Percentiles rank a stretch among this genome's conserved stretches.
phyloP scores from a whole-genome alignment of 2,797 vertebrate genomes.

The Chaunax sp. region DNA sequence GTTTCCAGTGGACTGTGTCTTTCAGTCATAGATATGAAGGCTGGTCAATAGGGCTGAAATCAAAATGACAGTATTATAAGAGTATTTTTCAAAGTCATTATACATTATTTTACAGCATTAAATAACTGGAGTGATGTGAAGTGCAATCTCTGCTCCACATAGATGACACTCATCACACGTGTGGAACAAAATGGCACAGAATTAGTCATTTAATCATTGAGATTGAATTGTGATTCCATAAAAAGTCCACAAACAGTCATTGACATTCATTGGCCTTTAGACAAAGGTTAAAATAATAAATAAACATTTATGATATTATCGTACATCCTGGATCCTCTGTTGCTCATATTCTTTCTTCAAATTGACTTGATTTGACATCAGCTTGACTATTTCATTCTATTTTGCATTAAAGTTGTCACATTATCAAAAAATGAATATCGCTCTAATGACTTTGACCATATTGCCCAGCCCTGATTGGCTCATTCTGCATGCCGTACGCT shows the following conservation, averaged over 20 bases:
- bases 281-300: slow-evolving; percentile 18
- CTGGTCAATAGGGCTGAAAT: background rate
- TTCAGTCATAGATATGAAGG: background rate
- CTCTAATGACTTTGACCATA: background rate
- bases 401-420: background rate
- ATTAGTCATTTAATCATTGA: background rate
- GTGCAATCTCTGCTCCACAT: background rate
- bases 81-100: background rate
- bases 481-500: slow-evolving; percentile 54
- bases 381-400: background rate
- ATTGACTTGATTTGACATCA: background rate
- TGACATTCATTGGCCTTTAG: slow-evolving; percentile 18
- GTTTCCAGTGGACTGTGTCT: background rate
- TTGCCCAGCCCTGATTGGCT: slow-evolving; percentile 20
- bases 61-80: background rate
- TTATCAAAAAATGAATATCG: background rate
- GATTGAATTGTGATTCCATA: background rate
- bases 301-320: background rate
- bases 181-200: slow-evolving; percentile 3
- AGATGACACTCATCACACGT: background rate
- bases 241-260: slow-evolving; percentile 2
- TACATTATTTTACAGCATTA: slow-evolving; percentile 1
- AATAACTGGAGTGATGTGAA: slow-evolving; percentile 3
- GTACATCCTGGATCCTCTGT: background rate
- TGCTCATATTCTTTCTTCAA: background rate